Evolutionary conservation across 1,140 invertebrate genomes (phyloP).

Genomic region (Frieseomelitta varia): DNA sequence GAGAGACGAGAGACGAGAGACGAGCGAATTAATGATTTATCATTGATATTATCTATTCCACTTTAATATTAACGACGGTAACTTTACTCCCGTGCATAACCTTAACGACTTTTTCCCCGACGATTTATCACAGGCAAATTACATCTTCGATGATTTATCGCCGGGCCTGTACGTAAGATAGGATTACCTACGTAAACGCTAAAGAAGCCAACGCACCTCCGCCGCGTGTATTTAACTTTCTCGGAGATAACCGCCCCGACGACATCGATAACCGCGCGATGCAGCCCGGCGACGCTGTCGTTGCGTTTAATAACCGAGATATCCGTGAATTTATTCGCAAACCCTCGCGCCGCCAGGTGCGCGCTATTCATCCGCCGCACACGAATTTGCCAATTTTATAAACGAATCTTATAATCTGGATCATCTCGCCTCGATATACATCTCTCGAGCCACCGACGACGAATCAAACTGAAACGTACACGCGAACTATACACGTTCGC

Average conservation of each 20-base stretch:
- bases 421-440: too few species aligned
- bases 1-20: constrained; percentile 5
- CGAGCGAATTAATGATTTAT: constrained; percentile 64
- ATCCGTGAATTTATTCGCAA: neutral
- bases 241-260: constrained; percentile 35
- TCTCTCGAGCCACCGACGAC: too few species aligned
- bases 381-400: neutral
- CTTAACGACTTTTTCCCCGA: constrained; percentile 57
- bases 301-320: constrained; percentile 19
- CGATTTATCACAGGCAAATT: constrained; percentile 57
- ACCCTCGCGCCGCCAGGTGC: neutral
- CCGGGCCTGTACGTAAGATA: constrained; percentile 46
- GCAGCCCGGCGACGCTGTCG: constrained; percentile 7
- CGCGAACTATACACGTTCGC: too few species aligned
- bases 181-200: constrained; percentile 55
- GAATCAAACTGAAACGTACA: too few species aligned
- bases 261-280: constrained; percentile 47
- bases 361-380: neutral
- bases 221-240: constrained; percentile 44
- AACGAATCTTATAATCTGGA: neutral
- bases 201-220: constrained; percentile 46
- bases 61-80: constrained; percentile 56
- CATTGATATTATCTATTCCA: constrained; percentile 66
- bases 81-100: constrained; percentile 54
- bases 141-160: constrained; percentile 57